Conservation (phyloP, 1,140 invertebrate genomes). For the Ylistrum balloti region DNA sequence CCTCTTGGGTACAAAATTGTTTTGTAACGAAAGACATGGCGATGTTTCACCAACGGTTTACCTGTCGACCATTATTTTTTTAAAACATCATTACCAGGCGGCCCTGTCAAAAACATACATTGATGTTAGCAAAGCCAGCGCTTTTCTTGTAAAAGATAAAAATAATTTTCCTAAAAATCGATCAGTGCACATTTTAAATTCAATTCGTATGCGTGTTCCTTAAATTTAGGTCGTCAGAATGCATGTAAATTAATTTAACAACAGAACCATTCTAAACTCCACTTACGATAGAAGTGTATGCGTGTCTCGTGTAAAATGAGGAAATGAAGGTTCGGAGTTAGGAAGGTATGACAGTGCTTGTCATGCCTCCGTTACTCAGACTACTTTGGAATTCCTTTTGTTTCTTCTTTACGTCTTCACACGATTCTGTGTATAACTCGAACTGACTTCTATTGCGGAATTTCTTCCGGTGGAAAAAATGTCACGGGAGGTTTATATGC, state of each 20-base stretch:
- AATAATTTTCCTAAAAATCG: background rate
- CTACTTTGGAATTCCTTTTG: background rate
- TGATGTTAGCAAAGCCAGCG: background rate
- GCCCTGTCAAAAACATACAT: too few species aligned
- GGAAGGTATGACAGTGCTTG: background rate
- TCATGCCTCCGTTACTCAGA: background rate
- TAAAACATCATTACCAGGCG: too few species aligned
- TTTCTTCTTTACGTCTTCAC: constrained; percentile 11
- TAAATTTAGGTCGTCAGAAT: background rate
- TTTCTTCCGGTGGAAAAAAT: background rate
- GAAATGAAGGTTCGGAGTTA: background rate
- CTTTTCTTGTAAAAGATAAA: background rate
- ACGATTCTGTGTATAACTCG: constrained; percentile 17
- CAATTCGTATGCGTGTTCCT: background rate
- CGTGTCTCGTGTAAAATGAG: background rate
- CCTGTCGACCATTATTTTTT: too few species aligned
- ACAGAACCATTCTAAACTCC: background rate
- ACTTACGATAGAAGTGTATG: background rate
- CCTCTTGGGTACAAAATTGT: too few species aligned
- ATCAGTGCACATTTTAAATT: background rate
- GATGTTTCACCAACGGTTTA: too few species aligned
- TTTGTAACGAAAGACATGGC: too few species aligned
- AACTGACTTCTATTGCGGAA: constrained; percentile 24
- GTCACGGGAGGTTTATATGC: background rate
- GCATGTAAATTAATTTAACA: constrained; percentile 21